These are phyloP conservation scores for Tragopan temminckii DNA, from an alignment of 2,797 vertebrate genomes.

Conservation along the genomic window DNA sequence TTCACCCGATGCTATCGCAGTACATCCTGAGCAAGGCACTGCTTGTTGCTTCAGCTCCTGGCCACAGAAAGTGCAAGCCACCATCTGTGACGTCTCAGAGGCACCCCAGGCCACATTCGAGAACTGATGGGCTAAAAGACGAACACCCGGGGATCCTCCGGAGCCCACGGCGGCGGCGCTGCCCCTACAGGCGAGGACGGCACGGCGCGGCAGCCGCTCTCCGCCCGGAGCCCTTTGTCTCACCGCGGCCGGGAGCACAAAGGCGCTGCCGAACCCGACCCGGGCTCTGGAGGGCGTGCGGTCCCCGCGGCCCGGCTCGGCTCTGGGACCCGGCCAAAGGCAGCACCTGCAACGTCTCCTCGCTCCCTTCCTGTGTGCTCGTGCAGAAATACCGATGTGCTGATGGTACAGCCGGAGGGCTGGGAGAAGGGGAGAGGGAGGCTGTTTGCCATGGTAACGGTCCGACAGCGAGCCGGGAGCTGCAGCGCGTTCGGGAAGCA, in stretches of 20 bases:
- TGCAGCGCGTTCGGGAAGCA: neutral
- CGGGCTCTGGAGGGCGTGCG: neutral
- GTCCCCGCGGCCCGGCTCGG: too few species aligned
- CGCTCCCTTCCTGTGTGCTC: neutral
- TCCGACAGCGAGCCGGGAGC: too few species aligned
- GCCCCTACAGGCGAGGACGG: too few species aligned
- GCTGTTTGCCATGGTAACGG: too few species aligned
- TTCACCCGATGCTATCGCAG: neutral
- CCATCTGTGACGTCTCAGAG: too few species aligned
- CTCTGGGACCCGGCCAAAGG: neutral
- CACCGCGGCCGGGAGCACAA: neutral
- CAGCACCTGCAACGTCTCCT: neutral
- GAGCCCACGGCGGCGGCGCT: neutral
- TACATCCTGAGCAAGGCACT: accelerated
- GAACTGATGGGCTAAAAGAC: too few species aligned
- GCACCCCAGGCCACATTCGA: neutral
- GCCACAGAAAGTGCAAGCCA: neutral
- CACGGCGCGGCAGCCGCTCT: too few species aligned
- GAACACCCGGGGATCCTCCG: too few species aligned
- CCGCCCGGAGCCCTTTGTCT: neutral
- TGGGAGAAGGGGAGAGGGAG: neutral
- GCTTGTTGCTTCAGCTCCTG: neutral
- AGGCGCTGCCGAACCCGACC: neutral
- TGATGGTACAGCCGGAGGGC: neutral
- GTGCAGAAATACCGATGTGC: neutral